These are phyloP conservation scores for Bos taurus DNA, from an alignment of 2,113 vertebrate genomes.

Conservation along the genomic window DNA sequence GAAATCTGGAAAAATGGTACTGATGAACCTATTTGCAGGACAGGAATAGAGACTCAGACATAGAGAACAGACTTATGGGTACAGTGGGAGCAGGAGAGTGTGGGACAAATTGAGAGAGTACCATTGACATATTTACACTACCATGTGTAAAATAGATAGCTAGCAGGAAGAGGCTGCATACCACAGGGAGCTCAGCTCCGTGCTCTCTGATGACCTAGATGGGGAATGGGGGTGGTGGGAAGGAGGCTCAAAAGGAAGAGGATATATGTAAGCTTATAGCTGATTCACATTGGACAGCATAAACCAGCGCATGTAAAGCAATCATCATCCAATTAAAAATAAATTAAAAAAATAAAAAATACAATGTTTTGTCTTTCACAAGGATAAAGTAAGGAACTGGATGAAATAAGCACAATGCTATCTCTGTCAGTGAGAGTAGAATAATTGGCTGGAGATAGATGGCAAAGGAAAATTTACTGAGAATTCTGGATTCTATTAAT, in stretches of 20 bases:
- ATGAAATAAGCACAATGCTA: not conserved
- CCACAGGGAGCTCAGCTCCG: not conserved
- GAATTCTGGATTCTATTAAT: not conserved
- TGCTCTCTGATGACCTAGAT: not conserved
- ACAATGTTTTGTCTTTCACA: not conserved
- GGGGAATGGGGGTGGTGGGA: not conserved
- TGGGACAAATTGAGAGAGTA: not conserved
- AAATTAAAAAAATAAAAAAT: not conserved
- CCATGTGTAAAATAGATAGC: not conserved
- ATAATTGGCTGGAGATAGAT: not conserved
- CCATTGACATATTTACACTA: not conserved
- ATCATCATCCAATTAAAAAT: not conserved
- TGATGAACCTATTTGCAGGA: not conserved
- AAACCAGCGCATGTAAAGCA: not conserved
- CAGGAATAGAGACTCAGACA: not conserved
- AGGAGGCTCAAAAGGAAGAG: not conserved
- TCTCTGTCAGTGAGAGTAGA: not conserved
- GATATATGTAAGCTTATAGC: not conserved
- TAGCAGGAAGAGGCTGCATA: not conserved
- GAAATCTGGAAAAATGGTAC: not conserved
- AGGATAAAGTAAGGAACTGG: not conserved
- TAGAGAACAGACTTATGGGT: not conserved
- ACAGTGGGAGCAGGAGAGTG: not conserved
- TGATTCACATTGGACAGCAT: not conserved
- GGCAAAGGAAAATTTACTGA: not conserved